phyloP scores from a whole-genome alignment of 2,888 invertebrate genomes.

The Labia minor region DNA sequence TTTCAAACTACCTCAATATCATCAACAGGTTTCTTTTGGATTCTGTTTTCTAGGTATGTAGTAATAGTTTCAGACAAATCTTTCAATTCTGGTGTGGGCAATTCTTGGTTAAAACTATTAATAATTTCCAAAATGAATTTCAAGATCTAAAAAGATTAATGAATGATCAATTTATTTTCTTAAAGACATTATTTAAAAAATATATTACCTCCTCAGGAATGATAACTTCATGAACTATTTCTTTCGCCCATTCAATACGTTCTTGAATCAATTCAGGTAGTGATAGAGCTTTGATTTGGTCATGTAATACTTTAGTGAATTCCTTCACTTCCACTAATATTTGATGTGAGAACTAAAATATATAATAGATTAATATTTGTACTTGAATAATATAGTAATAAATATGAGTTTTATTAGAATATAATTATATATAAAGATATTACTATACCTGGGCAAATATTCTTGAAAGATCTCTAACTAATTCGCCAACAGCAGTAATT shows the following conservation, averaged over 20 bases:
- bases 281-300: constrained; percentile 46
- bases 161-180: constrained; percentile 30
- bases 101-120: constrained; percentile 43
- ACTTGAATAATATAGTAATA: no score
- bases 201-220: neutral
- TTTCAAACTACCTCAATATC: neutral
- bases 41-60: constrained; percentile 47
- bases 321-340: constrained; percentile 36
- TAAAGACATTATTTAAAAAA: neutral
- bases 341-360: constrained; percentile 24
- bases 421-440: neutral
- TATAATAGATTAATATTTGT: no score
- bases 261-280: constrained; percentile 40
- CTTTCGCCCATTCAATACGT: constrained; percentile 29
- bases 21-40: neutral
- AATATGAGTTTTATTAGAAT: neutral
- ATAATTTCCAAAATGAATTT: constrained; percentile 45
- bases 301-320: constrained; percentile 36
- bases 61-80: constrained; percentile 48
- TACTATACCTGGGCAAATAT: neutral
- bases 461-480: neutral
- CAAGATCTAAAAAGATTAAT: constrained; percentile 35
- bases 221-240: neutral
- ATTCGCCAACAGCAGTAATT: neutral
- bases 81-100: constrained; percentile 53